Evolutionary conservation across 2,797 vertebrate species (phyloP), one percentile per base, ranked within the genome.

Genomic region (Karalla daura): DNA sequence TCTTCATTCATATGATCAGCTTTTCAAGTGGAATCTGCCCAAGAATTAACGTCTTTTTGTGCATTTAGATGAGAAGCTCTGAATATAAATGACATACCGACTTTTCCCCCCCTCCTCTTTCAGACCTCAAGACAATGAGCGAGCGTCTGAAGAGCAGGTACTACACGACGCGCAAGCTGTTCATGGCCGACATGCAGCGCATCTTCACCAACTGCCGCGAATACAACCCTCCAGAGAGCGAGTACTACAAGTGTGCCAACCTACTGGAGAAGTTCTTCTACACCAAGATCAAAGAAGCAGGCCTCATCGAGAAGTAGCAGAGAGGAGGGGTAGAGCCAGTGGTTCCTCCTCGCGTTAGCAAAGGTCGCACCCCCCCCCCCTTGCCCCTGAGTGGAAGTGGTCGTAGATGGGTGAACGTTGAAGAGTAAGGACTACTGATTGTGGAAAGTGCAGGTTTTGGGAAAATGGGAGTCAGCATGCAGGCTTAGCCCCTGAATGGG

Each of bases 191-290:
- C 92, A 95, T 99, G 93, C 98, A 99, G 86, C 94, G 98, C 68
- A 97, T 99, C 90, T 98, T 99, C 91, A 99, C 97, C 76, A 99
- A 99, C 89, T 99, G 98, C 81, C 95, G 95, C 46, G 97, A 99
- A 86, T 99, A 98, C 93, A 99, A 99, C 90, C 95, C 97, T 10
- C 98, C 98, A 0, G 98, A 99, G 88, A 99, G 97, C 63, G 97
- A 99, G 92, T 99, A 99, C 94, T 99, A 97, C 94, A 99, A 97
- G 83, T 99, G 98, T 87, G 98, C 98, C 93, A 99, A 97, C 90
- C 92, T 98, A 87, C 94, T 99, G 91, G 98, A 99, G 92, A 99
- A 99, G 74, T 99, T 98, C 93, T 99, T 99, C 94, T 99, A 99
- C 93, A 97, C 94, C 83, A 99, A 99, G 94, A 98, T 99, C 90